These are phyloP conservation scores for Corythoichthys haematopterus DNA, from an alignment of 2,113 vertebrate genomes.

Conservation along the genomic window DNA sequence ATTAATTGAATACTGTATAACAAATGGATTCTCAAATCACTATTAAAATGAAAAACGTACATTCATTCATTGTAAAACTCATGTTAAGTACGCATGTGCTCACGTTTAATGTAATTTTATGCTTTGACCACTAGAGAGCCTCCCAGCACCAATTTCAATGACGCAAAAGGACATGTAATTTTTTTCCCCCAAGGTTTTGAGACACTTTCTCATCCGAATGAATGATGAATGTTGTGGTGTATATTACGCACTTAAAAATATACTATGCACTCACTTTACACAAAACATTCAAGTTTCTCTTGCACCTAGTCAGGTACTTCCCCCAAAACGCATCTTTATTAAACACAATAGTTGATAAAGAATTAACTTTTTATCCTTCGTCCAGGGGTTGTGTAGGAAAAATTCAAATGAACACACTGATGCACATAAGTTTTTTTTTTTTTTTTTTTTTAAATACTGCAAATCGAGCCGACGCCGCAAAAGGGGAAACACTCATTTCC, in stretches of 20 bases:
- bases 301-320: neutral
- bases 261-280: neutral
- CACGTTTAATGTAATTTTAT: neutral
- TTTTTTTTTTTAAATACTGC: too few relatives aligned
- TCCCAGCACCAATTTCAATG: neutral
- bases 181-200: too few relatives aligned
- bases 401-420: neutral
- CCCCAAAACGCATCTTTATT: neutral
- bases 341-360: neutral
- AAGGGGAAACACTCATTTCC: constrained; percentile 48
- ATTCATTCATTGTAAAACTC: neutral
- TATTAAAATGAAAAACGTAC: neutral
- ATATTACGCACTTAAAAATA: neutral
- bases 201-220: too few relatives aligned
- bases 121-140: constrained; percentile 3
- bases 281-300: neutral
- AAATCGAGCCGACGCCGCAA: neutral
- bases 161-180: too few relatives aligned
- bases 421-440: too few relatives aligned
- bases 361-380: neutral
- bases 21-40: neutral
- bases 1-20: too few relatives aligned
- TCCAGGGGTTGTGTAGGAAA: neutral
- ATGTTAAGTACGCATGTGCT: neutral
- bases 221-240: neutral